phyloP scores from a whole-genome alignment of 2,113 vertebrate species.

The Cheilinus undulatus region DNA sequence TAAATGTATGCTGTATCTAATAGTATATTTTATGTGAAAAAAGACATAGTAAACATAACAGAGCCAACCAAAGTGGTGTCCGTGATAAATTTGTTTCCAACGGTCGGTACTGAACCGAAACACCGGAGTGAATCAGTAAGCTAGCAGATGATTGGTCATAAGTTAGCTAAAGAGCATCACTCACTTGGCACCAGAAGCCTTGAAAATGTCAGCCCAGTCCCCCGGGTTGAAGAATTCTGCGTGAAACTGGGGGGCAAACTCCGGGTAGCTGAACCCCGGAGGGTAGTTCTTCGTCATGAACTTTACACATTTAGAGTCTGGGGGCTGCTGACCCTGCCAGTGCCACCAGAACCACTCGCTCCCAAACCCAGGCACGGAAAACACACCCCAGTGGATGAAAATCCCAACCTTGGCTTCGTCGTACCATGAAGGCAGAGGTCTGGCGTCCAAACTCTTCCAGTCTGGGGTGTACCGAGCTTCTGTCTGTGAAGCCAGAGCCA shows the following conservation, averaged over 20 bases:
- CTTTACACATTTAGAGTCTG: constrained; percentile 65
- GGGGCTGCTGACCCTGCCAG: constrained; percentile 82
- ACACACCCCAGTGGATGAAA: constrained; percentile 96
- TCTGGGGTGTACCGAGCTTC: constrained; percentile 81
- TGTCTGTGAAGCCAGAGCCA: not conserved
- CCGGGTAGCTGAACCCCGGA: constrained; percentile 87
- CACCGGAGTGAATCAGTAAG: no score
- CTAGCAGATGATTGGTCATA: not conserved
- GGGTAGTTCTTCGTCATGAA: constrained; percentile 89
- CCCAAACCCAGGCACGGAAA: constrained; percentile 90
- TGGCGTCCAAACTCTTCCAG: constrained; percentile 91
- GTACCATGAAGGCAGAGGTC: constrained; percentile 92
- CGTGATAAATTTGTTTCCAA: no score
- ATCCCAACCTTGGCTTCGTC: constrained; percentile 92
- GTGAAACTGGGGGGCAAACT: constrained; percentile 88
- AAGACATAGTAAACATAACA: no score
- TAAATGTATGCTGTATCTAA: no score
- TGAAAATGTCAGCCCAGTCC: constrained; percentile 89
- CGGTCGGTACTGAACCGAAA: no score
- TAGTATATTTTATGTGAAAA: no score
- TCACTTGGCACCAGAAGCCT: constrained; percentile 91
- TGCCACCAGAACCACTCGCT: constrained; percentile 99
- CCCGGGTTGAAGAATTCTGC: constrained; percentile 88
- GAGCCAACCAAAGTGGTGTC: no score
- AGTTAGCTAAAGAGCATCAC: constrained; percentile 26